Evolutionary conservation across 2,113 vertebrate species (phyloP).

Genomic region (Halcyon malimbica): DNA sequence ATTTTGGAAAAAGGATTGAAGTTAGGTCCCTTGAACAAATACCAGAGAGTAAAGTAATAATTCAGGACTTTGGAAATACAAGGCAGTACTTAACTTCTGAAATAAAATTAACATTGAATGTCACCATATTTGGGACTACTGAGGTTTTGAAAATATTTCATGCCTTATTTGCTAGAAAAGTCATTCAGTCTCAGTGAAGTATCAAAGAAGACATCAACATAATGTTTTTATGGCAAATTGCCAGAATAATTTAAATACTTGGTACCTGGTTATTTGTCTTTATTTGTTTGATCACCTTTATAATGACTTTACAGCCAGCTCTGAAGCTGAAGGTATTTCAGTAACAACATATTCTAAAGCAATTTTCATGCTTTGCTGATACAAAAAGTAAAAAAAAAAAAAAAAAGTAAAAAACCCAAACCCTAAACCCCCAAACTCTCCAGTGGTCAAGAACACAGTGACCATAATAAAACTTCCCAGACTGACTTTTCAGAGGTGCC

Average conservation of each 20-base stretch:
- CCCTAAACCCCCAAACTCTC: neutral
- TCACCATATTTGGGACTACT: neutral
- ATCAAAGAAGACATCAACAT: conserved; percentile 2
- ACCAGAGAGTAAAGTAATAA: neutral
- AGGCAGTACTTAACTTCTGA: neutral
- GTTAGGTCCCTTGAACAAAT: neutral
- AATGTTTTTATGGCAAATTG: conserved; percentile 3
- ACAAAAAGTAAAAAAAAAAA: neutral
- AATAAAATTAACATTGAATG: neutral
- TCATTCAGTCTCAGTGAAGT: conserved; percentile 10
- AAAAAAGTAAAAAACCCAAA: neutral
- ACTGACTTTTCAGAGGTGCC: neutral
- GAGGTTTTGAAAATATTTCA: conserved; percentile 32
- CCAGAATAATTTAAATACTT: conserved; percentile 18
- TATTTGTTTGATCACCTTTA: neutral
- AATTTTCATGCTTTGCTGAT: neutral
- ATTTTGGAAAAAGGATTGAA: neutral
- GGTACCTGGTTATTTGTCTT: neutral
- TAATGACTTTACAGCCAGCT: neutral
- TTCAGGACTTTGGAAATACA: neutral
- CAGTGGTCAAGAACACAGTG: neutral
- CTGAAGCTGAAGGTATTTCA: neutral
- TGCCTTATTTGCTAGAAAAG: neutral
- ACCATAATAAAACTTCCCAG: neutral
- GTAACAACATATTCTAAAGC: neutral